These are phyloP conservation scores for Poicephalus gulielmi DNA, from an alignment of 2,113 vertebrate genomes.

Conservation along the genomic window DNA sequence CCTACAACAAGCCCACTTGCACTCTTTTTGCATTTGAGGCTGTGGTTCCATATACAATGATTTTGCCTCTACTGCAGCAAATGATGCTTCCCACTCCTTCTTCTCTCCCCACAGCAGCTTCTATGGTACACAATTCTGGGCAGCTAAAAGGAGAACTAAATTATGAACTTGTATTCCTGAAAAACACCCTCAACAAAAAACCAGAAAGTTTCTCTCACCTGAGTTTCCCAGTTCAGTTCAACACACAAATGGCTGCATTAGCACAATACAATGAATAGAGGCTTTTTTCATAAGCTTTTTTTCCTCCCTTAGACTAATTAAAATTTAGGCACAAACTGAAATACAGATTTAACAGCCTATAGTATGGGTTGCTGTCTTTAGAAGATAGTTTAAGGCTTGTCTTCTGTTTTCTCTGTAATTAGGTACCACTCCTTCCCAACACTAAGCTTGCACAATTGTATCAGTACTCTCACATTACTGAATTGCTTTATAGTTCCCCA, in stretches of 20 bases:
- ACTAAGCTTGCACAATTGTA: not conserved
- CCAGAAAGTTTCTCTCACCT: not conserved
- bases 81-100: not conserved
- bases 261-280: not conserved
- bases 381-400: not conserved
- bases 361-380: not conserved
- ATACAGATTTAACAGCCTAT: not conserved
- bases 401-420: not conserved
- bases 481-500: not conserved
- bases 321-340: not conserved
- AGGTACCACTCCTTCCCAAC: not conserved
- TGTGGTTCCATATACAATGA: not conserved
- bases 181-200: not conserved
- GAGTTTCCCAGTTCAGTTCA: not conserved
- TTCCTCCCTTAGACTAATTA: not conserved
- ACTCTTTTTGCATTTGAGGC: not conserved
- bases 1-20: not conserved
- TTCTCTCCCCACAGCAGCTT: not conserved
- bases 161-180: not conserved
- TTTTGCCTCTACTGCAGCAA: not conserved
- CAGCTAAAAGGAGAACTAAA: not conserved
- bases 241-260: not conserved
- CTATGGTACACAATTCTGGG: accelerated
- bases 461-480: not conserved
- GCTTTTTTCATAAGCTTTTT: not conserved